Conservation (phyloP, 53 echinoderm and acorn worm species). For the Patiria pectinifera region DNA sequence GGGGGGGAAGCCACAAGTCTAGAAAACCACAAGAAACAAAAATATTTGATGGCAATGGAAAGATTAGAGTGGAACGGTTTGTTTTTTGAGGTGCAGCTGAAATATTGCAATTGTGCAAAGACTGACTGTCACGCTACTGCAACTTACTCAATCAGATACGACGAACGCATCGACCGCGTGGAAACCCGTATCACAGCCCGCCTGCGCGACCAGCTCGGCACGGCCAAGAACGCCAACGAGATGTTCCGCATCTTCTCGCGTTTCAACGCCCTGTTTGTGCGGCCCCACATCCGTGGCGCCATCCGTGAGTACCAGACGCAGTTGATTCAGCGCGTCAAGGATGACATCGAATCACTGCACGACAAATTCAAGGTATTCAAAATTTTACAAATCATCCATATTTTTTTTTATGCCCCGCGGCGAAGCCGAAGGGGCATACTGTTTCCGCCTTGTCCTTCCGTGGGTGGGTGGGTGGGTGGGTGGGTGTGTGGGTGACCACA, state of each 20-base stretch:
- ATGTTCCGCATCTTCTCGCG: constrained; percentile 99
- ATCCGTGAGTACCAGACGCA: constrained; percentile 99
- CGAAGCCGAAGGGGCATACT: too few species aligned
- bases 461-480: too few species aligned
- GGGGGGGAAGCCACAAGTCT: too few species aligned
- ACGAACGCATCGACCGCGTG: constrained; percentile 96
- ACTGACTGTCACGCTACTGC: too few species aligned
- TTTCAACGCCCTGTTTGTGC: constrained; percentile 98
- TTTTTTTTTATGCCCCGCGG: too few species aligned
- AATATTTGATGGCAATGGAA: background rate
- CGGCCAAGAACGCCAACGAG: constrained; percentile 99
- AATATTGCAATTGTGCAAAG: too few species aligned
- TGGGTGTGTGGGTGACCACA: too few species aligned
- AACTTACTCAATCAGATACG: constrained; percentile 67
- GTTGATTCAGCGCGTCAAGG: constrained; percentile 96
- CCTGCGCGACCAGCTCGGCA: constrained; percentile 98
- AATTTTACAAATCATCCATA: background rate
- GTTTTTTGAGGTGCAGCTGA: too few species aligned
- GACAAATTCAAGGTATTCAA: constrained; percentile 95
- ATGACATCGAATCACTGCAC: constrained; percentile 97
- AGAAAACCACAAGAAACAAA: too few species aligned
- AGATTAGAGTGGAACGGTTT: too few species aligned
- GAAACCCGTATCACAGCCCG: constrained; percentile 99
- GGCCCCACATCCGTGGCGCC: constrained; percentile 98
- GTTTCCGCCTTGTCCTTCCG: too few species aligned